phyloP scores from a whole-genome alignment of 2,888 invertebrate genomes.

The Minunthozetes semirufus region DNA sequence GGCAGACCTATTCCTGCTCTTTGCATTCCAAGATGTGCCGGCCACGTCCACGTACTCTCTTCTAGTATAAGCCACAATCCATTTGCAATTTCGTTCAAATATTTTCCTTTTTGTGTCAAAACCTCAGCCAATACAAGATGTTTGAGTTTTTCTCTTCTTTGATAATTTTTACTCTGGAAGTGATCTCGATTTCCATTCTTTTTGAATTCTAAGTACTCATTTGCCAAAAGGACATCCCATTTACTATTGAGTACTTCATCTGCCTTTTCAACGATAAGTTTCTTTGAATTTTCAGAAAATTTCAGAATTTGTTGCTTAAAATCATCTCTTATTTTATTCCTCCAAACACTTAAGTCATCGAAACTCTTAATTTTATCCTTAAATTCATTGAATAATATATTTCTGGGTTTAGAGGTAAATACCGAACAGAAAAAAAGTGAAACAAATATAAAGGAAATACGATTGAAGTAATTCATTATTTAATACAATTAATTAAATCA shows the following conservation, averaged over 20 bases:
- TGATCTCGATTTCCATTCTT: not conserved
- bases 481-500: no score
- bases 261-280: not conserved
- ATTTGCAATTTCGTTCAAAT: conserved; percentile 12
- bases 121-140: not conserved
- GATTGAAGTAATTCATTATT: no score
- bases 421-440: no score
- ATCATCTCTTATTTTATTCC: not conserved
- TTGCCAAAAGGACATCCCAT: not conserved
- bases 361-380: not conserved
- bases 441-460: no score
- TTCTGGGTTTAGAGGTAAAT: no score
- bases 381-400: not conserved
- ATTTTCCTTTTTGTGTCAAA: not conserved
- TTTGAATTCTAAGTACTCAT: conserved; percentile 4
- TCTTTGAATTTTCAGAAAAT: not conserved
- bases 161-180: not conserved
- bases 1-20: not conserved
- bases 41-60: conserved; percentile 28
- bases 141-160: not conserved
- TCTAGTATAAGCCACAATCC: conserved; percentile 24
- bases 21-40: conserved; percentile 18
- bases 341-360: not conserved
- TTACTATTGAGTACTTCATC: not conserved
- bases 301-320: not conserved